phyloP scores from a whole-genome alignment of 2,888 invertebrate species.

The Zaprionus bogoriensis region DNA sequence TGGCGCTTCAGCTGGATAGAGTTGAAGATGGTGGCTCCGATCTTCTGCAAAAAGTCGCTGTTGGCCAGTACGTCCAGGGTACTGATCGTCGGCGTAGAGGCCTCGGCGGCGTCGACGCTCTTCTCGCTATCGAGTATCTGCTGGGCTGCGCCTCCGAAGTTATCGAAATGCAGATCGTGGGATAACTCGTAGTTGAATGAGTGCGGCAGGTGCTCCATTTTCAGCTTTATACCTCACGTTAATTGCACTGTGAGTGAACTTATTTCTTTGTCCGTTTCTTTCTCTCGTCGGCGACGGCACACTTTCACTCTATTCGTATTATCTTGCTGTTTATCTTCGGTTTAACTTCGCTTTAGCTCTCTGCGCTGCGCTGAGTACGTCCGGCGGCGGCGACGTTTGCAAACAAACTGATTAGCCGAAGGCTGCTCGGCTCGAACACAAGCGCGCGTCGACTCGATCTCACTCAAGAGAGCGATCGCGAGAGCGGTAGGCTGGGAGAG shows the following conservation, averaged over 20 bases:
- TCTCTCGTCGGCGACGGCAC: constrained; percentile 36
- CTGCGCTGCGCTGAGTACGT: constrained; percentile 44
- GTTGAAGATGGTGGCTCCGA: constrained; percentile 79
- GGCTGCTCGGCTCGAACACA: constrained; percentile 39
- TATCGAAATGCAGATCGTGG: constrained; percentile 80
- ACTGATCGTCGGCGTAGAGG: constrained; percentile 75
- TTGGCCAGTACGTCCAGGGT: constrained; percentile 55
- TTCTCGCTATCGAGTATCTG: constrained; percentile 73
- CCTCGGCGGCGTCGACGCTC: constrained; percentile 43
- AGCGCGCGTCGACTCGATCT: constrained; percentile 26
- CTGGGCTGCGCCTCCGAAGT: constrained; percentile 71
- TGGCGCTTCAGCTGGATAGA: constrained; percentile 75
- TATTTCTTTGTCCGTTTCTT: constrained; percentile 15
- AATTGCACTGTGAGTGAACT: constrained; percentile 35
- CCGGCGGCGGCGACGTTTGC: constrained; percentile 51
- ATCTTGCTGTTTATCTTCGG: constrained; percentile 24
- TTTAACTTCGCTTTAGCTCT: constrained; percentile 25
- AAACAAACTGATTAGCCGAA: constrained; percentile 71
- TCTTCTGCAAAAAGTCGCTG: constrained; percentile 79
- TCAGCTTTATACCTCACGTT: constrained; percentile 36
- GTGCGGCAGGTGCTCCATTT: constrained; percentile 78
- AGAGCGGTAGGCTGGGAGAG: neutral
- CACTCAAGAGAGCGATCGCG: constrained; percentile 61
- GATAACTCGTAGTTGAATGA: constrained; percentile 80
- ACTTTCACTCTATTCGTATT: constrained; percentile 62